Base-by-base conservation (phyloP, 2,797 vertebrate species). In the Columba guinea region DNA sequence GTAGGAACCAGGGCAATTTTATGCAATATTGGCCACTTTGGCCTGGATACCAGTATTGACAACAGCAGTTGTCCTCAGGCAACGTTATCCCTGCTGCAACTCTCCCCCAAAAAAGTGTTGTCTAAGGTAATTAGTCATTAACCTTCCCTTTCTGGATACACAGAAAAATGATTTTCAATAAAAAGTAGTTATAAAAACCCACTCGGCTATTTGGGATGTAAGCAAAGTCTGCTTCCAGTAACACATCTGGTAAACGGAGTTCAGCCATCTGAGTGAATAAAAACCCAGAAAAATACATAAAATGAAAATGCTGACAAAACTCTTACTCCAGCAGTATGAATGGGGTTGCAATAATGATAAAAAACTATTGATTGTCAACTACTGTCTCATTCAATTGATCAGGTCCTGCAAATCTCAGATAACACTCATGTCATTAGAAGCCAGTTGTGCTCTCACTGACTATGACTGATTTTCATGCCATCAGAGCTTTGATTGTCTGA, bases 401-500 rank as follows among this genome's bases (percentile, higher is more conserved):
- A 78, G 95, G 73, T 91, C 94, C 96, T 97, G 97, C 76, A 96
- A 92, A 94, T 95, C 95, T 94, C 96, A 91, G 97, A 97, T 97
- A 98, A 98, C 93, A 12, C 68, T 95, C 4, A 58, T 97, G 98
- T 98, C 98, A 97, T 97, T 97, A 95, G 94, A 51, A 90, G 97
- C 97, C 96, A 92, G 98, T 98, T 98, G 98, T 98, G 96, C 96
- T 98, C 97, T 95, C 89, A 80, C 93, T 84, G 96, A 97, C 96
- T 88, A 76, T 98, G 98, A 98, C 96, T 79, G 96, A 98, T 98
- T 97, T 97, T 96, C 60, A 84, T 69, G 95, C 97, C 97, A 97
- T 96, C 97, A 92, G 89, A 94, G 97, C 51, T 91, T 98, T 98
- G 97, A 97, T 98, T 98, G 64, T 98, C 98, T 98, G 97, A 98